Evolutionary conservation across 2,888 invertebrate genomes (phyloP).

Genomic region (Cantharis rustica): DNA sequence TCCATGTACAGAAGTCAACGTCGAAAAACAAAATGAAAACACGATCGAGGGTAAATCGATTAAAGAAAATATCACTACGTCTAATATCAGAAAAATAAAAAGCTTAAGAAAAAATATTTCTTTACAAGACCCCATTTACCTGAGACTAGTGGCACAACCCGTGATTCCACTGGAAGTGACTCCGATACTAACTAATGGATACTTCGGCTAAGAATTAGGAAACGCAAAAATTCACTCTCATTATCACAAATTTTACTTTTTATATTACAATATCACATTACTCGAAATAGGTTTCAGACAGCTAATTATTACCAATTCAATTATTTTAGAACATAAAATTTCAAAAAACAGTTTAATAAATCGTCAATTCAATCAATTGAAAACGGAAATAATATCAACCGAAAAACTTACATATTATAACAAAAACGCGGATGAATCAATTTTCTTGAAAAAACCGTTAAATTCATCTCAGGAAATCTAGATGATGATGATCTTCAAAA

Average conservation of each 20-base stretch:
- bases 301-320: too few relatives aligned
- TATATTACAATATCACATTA: conserved; percentile 27
- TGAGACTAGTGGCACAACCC: too few relatives aligned
- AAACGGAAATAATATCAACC: conserved; percentile 26
- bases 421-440: too few relatives aligned
- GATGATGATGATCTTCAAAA: conserved; percentile 25
- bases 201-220: conserved; percentile 29
- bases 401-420: neutral
- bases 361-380: conserved; percentile 29
- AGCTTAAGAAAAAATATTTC: too few relatives aligned
- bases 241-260: conserved; percentile 35
- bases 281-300: too few relatives aligned
- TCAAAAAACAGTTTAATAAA: conserved; percentile 8
- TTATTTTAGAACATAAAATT: neutral
- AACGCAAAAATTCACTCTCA: conserved; percentile 21
- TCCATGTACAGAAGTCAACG: too few relatives aligned
- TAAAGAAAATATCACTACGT: too few relatives aligned
- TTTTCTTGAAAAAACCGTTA: conserved; percentile 15
- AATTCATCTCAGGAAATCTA: conserved; percentile 25
- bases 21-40: too few relatives aligned
- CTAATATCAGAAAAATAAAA: too few relatives aligned
- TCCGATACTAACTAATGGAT: conserved; percentile 12
- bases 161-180: too few relatives aligned
- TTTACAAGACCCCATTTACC: too few relatives aligned
- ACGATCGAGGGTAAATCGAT: too few relatives aligned